A percentile compares a stretch with the other conserved stretches of the same genome.
Evolutionary conservation across 2,888 invertebrate genomes (phyloP).

Genomic region (Allophyes oxyacanthae): DNA sequence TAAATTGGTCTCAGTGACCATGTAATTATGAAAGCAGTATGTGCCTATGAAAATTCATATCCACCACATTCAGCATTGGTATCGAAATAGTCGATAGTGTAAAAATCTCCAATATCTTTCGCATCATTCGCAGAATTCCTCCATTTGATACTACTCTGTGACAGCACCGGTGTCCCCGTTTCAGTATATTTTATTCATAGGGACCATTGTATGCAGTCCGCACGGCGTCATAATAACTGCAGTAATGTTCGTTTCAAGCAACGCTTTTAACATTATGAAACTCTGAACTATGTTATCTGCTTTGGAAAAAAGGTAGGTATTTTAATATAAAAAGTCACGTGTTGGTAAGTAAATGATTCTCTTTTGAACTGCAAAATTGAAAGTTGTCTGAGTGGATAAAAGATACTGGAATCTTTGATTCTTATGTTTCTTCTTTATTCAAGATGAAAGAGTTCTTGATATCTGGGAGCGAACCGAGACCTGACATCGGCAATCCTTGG

Average conservation of each 20-base stretch:
- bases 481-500: constrained; percentile 23
- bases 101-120: too few relatives aligned
- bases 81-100: too few relatives aligned
- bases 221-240: constrained; percentile 55
- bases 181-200: constrained; percentile 73
- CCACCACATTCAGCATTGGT: too few relatives aligned
- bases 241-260: constrained; percentile 45
- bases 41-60: too few relatives aligned
- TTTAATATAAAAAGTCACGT: constrained; percentile 30
- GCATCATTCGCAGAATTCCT: constrained; percentile 1
- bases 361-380: too few relatives aligned
- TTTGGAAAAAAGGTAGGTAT: constrained; percentile 10
- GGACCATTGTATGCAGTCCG: constrained; percentile 61
- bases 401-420: too few relatives aligned
- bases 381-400: too few relatives aligned
- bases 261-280: constrained; percentile 57
- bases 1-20: too few relatives aligned
- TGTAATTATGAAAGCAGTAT: too few relatives aligned
- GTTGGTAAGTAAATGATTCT: too few relatives aligned
- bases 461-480: background rate
- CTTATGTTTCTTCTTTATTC: too few relatives aligned
- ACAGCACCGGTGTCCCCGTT: constrained; percentile 55
- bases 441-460: too few relatives aligned
- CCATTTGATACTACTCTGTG: constrained; percentile 15
- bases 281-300: constrained; percentile 22